A percentile compares a stretch with the other conserved stretches of the same genome.
phyloP scores from a whole-genome alignment of 2,797 vertebrate species.

The Clarias fuscus region DNA sequence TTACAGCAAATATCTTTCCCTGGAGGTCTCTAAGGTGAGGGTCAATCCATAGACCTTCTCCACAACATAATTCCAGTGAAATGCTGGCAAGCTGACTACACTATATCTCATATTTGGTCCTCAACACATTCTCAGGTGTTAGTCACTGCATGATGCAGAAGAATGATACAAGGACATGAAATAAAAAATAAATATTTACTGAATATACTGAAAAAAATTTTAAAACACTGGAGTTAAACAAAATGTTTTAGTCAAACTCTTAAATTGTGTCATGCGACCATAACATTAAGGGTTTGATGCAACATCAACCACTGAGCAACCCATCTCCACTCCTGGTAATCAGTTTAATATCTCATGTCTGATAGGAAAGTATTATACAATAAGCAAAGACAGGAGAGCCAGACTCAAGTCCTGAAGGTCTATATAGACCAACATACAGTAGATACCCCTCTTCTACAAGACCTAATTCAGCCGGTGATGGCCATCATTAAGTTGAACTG shows the following conservation, averaged over 20 bases:
- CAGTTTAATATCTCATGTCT: constrained; percentile 10
- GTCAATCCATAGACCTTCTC: constrained; percentile 44
- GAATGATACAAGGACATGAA: neutral
- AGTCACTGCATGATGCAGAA: neutral
- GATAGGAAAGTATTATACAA: constrained; percentile 22
- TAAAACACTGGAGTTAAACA: neutral
- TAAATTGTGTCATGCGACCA: neutral
- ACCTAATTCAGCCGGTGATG: neutral
- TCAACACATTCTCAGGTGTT: neutral
- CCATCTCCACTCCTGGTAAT: neutral
- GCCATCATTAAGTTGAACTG: neutral
- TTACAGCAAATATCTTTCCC: constrained; percentile 47
- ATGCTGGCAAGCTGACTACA: neutral
- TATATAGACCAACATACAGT: neutral
- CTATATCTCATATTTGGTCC: neutral
- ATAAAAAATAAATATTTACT: neutral
- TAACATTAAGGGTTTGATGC: neutral
- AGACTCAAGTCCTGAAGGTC: neutral
- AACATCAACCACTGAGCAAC: neutral
- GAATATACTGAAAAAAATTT: neutral
- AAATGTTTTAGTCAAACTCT: constrained; percentile 3
- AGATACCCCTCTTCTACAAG: neutral
- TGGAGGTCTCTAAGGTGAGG: constrained; percentile 42
- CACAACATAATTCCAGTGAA: constrained; percentile 30
- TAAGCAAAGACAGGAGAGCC: neutral